phyloP scores from a whole-genome alignment of 1,140 invertebrate species.

The Drosophila athabasca region DNA sequence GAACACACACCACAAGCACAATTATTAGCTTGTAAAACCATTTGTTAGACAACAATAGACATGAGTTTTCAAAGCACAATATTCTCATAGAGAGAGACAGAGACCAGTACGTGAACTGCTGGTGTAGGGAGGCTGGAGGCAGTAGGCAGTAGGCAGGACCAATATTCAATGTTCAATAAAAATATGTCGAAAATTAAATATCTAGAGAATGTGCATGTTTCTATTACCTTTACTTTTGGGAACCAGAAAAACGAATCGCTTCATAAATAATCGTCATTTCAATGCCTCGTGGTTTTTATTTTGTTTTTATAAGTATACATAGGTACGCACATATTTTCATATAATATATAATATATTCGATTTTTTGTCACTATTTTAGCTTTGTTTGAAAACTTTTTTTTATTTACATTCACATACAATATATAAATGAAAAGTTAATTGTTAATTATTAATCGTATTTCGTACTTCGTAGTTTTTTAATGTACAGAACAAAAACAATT shows the following conservation, averaged over 20 bases:
- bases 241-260: slow-evolving; percentile 14
- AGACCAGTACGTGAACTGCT: too few relatives aligned
- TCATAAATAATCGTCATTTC: slow-evolving; percentile 71
- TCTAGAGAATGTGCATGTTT: background rate
- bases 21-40: slow-evolving; percentile 53
- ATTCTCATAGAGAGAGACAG: slow-evolving; percentile 1
- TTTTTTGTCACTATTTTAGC: slow-evolving; percentile 36
- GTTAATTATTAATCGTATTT: background rate
- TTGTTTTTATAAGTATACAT: slow-evolving; percentile 69
- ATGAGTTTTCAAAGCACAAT: slow-evolving; percentile 18
- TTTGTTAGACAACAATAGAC: slow-evolving; percentile 22
- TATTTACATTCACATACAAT: slow-evolving; percentile 66
- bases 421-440: slow-evolving; percentile 19
- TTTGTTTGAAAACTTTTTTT: slow-evolving; percentile 52
- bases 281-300: slow-evolving; percentile 64
- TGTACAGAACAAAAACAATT: slow-evolving; percentile 55
- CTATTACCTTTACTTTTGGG: too few relatives aligned
- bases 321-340: slow-evolving; percentile 59
- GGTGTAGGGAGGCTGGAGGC: too few relatives aligned
- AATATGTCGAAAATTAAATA: background rate
- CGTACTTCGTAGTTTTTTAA: slow-evolving; percentile 25
- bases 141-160: too few relatives aligned
- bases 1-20: slow-evolving; percentile 48
- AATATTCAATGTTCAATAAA: background rate
- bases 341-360: slow-evolving; percentile 50